Conservation (phyloP, 2,113 vertebrate genomes). For the Ptychochromis oligacanthus region DNA sequence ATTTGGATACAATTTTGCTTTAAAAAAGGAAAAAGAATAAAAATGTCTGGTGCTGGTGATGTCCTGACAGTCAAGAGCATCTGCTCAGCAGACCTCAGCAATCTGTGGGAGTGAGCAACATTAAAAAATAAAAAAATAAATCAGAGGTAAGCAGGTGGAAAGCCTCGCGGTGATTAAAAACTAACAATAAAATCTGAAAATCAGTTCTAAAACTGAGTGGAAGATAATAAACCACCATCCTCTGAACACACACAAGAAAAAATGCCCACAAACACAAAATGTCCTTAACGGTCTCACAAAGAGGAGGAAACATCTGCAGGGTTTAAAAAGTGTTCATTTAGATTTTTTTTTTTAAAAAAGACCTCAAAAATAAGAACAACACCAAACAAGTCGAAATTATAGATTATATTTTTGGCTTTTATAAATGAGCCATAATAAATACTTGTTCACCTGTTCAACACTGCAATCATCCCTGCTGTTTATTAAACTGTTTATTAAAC, state of each 20-base stretch:
- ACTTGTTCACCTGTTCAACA: too few relatives aligned
- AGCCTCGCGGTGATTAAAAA: accelerated
- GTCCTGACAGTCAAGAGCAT: accelerated
- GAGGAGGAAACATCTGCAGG: too few relatives aligned
- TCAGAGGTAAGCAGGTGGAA: accelerated
- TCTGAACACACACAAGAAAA: too few relatives aligned
- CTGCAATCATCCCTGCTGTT: too few relatives aligned
- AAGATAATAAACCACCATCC: not conserved
- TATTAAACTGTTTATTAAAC: too few relatives aligned
- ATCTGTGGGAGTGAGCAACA: not conserved
- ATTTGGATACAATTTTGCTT: not conserved
- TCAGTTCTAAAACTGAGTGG: not conserved
- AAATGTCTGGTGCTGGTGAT: not conserved
- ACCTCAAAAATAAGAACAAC: too few relatives aligned
- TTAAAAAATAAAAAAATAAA: accelerated
- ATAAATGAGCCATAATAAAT: not conserved
- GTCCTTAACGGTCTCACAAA: not conserved
- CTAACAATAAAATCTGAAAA: not conserved
- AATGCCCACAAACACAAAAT: too few relatives aligned
- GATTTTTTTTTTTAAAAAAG: too few relatives aligned
- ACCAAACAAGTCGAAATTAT: too few relatives aligned
- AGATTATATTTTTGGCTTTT: not conserved
- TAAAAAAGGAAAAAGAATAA: not conserved
- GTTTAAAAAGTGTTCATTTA: too few relatives aligned
- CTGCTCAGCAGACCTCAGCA: not conserved